Conservation (phyloP, 1,140 invertebrate species). For the Hesperophylax magnus region DNA sequence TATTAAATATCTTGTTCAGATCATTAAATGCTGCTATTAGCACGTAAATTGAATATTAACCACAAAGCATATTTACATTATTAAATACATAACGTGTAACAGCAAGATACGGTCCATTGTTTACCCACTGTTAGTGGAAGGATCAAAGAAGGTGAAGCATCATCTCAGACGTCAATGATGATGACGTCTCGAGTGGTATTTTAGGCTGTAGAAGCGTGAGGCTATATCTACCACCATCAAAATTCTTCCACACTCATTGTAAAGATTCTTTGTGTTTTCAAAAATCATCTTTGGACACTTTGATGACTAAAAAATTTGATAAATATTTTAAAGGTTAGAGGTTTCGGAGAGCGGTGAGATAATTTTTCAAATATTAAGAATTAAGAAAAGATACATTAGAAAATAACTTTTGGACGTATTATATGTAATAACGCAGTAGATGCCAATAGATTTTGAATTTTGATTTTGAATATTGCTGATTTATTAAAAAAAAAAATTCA, state of each 20-base stretch:
- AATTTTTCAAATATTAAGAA: too few relatives aligned
- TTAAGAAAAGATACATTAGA: too few relatives aligned
- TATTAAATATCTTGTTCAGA: too few relatives aligned
- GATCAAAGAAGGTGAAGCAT: constrained; percentile 9
- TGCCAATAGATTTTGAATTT: too few relatives aligned
- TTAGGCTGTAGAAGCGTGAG: constrained; percentile 30
- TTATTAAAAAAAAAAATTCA: too few relatives aligned
- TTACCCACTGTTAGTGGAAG: neutral
- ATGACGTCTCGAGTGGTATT: constrained; percentile 40
- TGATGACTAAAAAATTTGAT: too few relatives aligned
- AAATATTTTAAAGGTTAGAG: too few relatives aligned
- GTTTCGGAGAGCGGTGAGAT: too few relatives aligned
- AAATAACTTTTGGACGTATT: too few relatives aligned
- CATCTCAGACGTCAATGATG: constrained; percentile 42
- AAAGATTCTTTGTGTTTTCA: constrained; percentile 14
- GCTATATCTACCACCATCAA: neutral
- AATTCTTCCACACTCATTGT: constrained; percentile 36
- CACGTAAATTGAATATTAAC: neutral
- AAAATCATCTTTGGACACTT: neutral
- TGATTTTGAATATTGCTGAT: too few relatives aligned
- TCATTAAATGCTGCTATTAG: neutral
- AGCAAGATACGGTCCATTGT: constrained; percentile 5
- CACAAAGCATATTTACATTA: neutral
- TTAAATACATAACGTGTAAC: neutral
- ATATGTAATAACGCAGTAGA: too few relatives aligned